Evolutionary conservation across 2,797 vertebrate genomes (phyloP), one percentile per base, ranked within the genome.

Genomic region (Alcedo quadribrachys): DNA sequence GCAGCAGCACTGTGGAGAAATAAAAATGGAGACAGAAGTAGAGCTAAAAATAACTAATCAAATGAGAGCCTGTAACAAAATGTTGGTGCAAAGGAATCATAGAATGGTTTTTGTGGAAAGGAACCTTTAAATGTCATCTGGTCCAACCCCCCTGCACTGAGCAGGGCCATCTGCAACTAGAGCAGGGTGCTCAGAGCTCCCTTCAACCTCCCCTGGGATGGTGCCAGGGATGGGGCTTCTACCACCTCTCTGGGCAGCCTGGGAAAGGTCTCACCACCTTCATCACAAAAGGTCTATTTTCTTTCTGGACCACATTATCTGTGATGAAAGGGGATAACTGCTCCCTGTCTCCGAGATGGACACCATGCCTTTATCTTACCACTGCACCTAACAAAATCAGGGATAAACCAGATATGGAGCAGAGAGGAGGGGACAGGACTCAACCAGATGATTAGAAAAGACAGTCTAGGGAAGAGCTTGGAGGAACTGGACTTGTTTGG

Each of bases 311-410:
- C 21, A 30, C 7, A 12, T 46, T 54, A 21, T 20, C 16, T 61
- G 6, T 40, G 63, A 8, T 28, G 46, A 32, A 35, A 62, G 11
- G 48, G 42, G 9, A 9, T 37, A 30, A 51, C 37, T 54, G 18
- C 12, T 84, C 51, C 43, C 45, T 60, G 14, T 61, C 16, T 58
- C 2, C 2, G 55, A 61, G 70, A 6, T 62, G 51, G 40, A 75
- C 6, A n/a, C 21, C 0, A 0, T 33, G 28, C 6, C 28, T 12
- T 0, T 15, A 11, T 53, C 45, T 84, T 65, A 24, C 13, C 51
- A 68, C n/a, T 37, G 54, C 30, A 9, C 35, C 70, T 74, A 12
- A 71, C 22, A 48, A 81, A 76, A 62, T 46, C 11, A 15, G 18
- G 37, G 18, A 17, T 65, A 20, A 50, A 22, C 15, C 53, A 32